These are phyloP conservation scores for Mimumesa dahlbomi DNA, from an alignment of 2,888 invertebrate genomes.

Conservation along the genomic window DNA sequence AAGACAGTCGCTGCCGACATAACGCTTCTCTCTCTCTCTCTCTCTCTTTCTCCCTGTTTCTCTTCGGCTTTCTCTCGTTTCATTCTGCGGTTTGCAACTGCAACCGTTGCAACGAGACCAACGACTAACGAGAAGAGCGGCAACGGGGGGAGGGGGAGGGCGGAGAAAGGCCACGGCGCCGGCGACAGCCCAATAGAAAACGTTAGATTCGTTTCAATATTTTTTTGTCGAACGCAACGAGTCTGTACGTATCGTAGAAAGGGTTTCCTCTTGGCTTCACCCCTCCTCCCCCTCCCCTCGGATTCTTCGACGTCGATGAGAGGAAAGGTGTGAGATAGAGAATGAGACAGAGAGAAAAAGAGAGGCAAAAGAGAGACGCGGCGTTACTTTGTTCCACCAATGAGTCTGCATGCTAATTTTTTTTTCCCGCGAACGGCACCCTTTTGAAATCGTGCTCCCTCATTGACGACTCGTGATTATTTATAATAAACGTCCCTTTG, in stretches of 20 bases:
- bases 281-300: not conserved
- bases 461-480: conserved; percentile 44
- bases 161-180: conserved; percentile 22
- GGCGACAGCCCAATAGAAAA: conserved; percentile 48
- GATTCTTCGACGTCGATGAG: not conserved
- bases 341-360: too few species aligned
- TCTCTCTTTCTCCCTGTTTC: too few species aligned
- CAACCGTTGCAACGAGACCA: conserved; percentile 13
- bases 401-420: conserved; percentile 37
- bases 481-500: conserved; percentile 36
- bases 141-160: conserved; percentile 15
- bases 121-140: conserved; percentile 42
- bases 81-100: too few species aligned
- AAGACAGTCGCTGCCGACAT: conserved; percentile 30
- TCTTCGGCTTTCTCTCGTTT: too few species aligned
- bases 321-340: not conserved
- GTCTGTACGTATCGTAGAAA: not conserved
- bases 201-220: conserved; percentile 53
- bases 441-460: conserved; percentile 16
- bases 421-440: conserved; percentile 15
- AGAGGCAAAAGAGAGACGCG: not conserved
- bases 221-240: conserved; percentile 29
- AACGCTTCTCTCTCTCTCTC: conserved; percentile 27
- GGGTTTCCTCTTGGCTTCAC: not conserved
- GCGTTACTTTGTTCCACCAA: not conserved